Base-by-base conservation (phyloP, 2,888 invertebrate species). In the Hypena proboscidalis region DNA sequence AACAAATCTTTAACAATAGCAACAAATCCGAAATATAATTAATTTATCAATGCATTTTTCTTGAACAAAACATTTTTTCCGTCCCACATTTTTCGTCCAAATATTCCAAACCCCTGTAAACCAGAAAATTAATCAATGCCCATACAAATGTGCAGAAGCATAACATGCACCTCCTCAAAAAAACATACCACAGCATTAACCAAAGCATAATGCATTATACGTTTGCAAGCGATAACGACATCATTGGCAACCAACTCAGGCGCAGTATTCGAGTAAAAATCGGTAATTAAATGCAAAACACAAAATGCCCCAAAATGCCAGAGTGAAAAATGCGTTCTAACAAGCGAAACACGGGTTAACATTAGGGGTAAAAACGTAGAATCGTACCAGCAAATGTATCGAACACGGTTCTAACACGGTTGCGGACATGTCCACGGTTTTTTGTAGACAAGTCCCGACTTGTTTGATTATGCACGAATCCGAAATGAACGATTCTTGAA, bases 391-490 rank as follows among this genome's bases (percentile, higher is more conserved):
- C 50, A 59, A 68, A 63, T 58, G 56, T 60, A 39, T 30, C 41
- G 51, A 65, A 74, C 76, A 72, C 63, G 58, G 31, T 57, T 75
- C 71, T 74, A 74, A 77, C 77, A 74, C 71, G 70, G 56, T 42
- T 31, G 37, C 43, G 58, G 26, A 47, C 70, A 67, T 74, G 74
- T 69, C 53, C 47, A 34, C 23, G 34, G 44, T 59, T 77, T 76
- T 75, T 78, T 78, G 74, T 59, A 34, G 58, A 67, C 71, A 70
- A 74, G 70, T 69, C 56, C 65, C 61, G 69, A 56, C 74, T 60
- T 78, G 79, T 77, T 75, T 74, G 66, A 67, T 81, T 81, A 82
- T 83, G 77, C 80, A 77, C 61, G 78, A 70, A 74, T 72, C 57
- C 59, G 67, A 67, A 72, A 74, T 69, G 59, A 66, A 55, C 50